Conservation (phyloP, 64 coral and sea anemone species). For the Stylophora pistillata region DNA sequence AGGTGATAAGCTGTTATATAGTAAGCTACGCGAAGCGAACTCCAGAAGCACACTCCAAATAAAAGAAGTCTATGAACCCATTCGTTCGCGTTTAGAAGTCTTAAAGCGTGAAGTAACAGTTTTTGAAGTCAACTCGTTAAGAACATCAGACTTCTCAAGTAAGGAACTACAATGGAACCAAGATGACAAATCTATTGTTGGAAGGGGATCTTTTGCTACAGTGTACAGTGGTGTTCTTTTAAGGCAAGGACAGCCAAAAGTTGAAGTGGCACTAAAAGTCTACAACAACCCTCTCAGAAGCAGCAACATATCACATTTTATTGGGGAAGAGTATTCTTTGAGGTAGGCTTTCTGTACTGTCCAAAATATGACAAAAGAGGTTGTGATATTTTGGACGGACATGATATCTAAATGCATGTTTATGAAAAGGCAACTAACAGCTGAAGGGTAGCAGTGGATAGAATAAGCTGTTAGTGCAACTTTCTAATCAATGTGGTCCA, state of each 20-base stretch:
- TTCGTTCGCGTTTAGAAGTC: neutral
- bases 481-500: too few relatives aligned
- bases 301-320: neutral
- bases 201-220: neutral
- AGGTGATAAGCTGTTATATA: neutral
- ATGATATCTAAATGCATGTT: too few relatives aligned
- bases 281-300: neutral
- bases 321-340: neutral
- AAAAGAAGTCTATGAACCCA: neutral
- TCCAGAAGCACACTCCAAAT: neutral
- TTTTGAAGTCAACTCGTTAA: neutral
- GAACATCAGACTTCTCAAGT: neutral
- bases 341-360: neutral
- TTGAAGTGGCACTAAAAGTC: constrained; percentile 6
- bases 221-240: neutral
- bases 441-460: too few relatives aligned
- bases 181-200: neutral
- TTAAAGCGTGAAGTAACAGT: neutral
- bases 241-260: neutral
- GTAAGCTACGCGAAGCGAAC: neutral
- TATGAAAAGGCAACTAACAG: too few relatives aligned
- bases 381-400: neutral
- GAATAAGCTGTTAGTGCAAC: too few relatives aligned
- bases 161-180: neutral
- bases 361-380: neutral